These are phyloP conservation scores for Caenorhabditis sinica DNA, from an alignment of 2,888 invertebrate genomes.

Conservation along the genomic window DNA sequence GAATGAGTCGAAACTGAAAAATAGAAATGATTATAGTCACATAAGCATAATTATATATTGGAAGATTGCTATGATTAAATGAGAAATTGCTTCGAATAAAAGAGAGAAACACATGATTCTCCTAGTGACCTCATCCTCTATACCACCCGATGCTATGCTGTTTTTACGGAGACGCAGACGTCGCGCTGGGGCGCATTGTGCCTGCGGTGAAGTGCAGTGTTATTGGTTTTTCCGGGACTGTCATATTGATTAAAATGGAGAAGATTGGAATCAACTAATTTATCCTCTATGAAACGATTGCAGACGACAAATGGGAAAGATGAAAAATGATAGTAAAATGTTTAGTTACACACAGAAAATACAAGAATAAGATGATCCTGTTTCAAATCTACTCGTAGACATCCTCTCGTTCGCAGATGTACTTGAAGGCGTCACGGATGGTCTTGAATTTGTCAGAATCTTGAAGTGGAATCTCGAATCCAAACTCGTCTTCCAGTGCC, in stretches of 20 bases:
- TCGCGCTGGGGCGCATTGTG: conserved; percentile 37
- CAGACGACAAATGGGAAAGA: neutral
- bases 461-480: conserved; percentile 82
- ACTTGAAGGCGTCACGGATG: conserved; percentile 71
- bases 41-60: neutral
- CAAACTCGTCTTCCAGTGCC: conserved; percentile 99
- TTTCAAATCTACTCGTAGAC: conserved; percentile 70
- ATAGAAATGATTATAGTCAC: neutral
- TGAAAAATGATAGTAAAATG: conserved; percentile 15
- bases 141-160: neutral
- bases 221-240: neutral
- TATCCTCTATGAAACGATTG: conserved; percentile 24
- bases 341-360: conserved; percentile 41
- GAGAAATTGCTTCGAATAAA: neutral
- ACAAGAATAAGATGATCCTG: conserved; percentile 28
- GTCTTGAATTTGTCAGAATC: conserved; percentile 75
- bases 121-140: conserved; percentile 35
- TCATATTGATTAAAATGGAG: neutral
- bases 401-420: conserved; percentile 77
- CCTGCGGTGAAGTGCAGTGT: neutral
- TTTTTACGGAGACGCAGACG: conserved; percentile 30
- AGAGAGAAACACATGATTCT: conserved; percentile 50
- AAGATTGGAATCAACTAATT: conserved; percentile 31
- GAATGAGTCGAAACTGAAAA: conserved; percentile 3
- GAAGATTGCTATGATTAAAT: neutral